Evolutionary conservation across 1,140 invertebrate species (phyloP).

Genomic region (Nomia melanderi): DNA sequence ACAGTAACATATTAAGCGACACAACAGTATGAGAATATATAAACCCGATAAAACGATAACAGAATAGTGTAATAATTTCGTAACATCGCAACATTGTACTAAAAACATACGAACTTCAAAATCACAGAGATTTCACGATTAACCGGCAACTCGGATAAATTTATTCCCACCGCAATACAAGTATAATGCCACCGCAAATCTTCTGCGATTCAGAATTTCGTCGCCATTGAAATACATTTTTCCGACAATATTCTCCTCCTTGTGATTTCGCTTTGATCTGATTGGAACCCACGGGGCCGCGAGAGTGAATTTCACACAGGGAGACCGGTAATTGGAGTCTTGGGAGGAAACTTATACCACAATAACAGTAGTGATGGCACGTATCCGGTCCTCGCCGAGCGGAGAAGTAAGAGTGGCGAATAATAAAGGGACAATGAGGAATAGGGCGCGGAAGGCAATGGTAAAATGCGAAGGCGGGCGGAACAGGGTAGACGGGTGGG

Average conservation of each 20-base stretch:
- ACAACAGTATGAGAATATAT: too few relatives aligned
- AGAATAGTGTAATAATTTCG: too few relatives aligned
- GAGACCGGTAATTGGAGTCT: constrained; percentile 63
- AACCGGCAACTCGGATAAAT: not conserved
- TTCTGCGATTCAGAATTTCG: too few relatives aligned
- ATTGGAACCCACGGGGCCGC: not conserved
- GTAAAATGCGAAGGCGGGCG: not conserved
- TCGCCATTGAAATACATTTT: too few relatives aligned
- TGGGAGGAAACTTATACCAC: constrained; percentile 67
- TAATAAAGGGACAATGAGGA: not conserved
- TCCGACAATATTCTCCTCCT: constrained; percentile 6
- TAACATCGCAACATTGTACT: too few relatives aligned
- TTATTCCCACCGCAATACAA: too few relatives aligned
- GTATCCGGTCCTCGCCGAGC: constrained; percentile 52
- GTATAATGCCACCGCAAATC: too few relatives aligned
- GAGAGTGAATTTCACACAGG: constrained; percentile 38
- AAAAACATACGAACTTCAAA: not conserved
- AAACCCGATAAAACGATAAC: too few relatives aligned
- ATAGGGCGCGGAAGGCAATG: not conserved
- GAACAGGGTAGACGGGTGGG: constrained; percentile 12
- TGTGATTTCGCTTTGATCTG: constrained; percentile 25
- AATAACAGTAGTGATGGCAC: constrained; percentile 72
- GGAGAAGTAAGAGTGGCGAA: constrained; percentile 28
- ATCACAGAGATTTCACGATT: not conserved
- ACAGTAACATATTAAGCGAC: too few relatives aligned